These are phyloP conservation scores for Charanyca ferruginea DNA, from an alignment of 2,888 invertebrate species.

Conservation along the genomic window DNA sequence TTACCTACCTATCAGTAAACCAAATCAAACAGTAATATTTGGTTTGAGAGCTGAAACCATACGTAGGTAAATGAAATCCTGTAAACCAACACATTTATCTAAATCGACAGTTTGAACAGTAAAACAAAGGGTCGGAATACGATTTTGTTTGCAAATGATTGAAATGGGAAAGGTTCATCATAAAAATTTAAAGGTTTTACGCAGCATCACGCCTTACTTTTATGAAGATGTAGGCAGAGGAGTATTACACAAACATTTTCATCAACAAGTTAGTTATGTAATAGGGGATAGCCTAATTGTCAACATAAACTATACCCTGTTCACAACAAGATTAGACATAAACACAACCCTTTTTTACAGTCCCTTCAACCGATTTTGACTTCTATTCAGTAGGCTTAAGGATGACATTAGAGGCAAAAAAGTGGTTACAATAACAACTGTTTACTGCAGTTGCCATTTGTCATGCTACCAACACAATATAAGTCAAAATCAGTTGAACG, in stretches of 20 bases:
- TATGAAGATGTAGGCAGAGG: neutral
- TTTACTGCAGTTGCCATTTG: no score
- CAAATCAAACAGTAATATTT: neutral
- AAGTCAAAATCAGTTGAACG: no score
- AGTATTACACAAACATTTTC: neutral
- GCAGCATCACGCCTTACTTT: neutral
- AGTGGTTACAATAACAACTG: no score
- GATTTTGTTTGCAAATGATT: conserved; percentile 22
- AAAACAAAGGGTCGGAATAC: conserved; percentile 11
- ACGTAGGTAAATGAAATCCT: neutral
- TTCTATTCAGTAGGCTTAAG: no score
- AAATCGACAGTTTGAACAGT: neutral
- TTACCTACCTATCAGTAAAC: neutral
- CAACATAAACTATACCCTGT: no score
- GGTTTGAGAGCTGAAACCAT: neutral
- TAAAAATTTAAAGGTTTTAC: neutral
- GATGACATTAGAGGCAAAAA: no score
- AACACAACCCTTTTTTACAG: no score
- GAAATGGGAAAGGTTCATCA: neutral
- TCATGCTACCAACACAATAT: no score
- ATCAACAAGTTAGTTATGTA: no score
- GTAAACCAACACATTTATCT: neutral
- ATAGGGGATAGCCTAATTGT: no score
- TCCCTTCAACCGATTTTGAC: no score
- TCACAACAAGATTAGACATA: no score